Evolutionary conservation across 2,113 vertebrate species (phyloP), one percentile per base, ranked within the genome.

Genomic region (Larimichthys polyactis): DNA sequence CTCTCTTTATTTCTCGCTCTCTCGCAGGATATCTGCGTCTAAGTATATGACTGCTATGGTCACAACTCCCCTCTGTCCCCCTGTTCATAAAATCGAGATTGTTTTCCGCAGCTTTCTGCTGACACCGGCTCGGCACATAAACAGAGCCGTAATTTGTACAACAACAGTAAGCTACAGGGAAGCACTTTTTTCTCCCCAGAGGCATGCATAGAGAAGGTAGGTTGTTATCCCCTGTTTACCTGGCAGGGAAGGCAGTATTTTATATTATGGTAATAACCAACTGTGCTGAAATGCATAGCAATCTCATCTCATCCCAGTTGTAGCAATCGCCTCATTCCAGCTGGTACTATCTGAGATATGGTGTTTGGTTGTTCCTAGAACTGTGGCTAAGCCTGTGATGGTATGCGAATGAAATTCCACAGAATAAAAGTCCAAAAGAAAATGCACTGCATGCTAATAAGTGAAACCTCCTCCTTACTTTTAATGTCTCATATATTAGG

Each of bases 161-260:
- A 94, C 93, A 90, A 92, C 87, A 86, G 91, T 91, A 82, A 93
- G 91, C 91, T 92, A 91, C 72, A 65, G 87, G 90, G 89, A 87
- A 90, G 82, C 75, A 52, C 80, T 81, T 85, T 79, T 82, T 81
- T 71, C 66, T 89, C 93, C 89, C 91, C 44, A 22, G 93, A 90
- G 94, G 76, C 79, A 66, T 52, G 85, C 77, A 87, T 24, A 77
- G 80, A 81, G 71, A 75, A 65, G 84, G 84, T 58, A 84, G 76
- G 92, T 87, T 91, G 91, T 95, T 95, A 93, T 94, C 88, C 90
- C 68, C 64, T 87, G 86, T 95, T 95, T 95, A 94, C 94, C 91
- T 93, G 89, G 71, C 75, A 75, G 76, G 64, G 66, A 76, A 83
- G 84, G 88, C 82, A 86, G 82, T 90, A 85, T 89, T 92, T 90